A percentile compares a stretch with the other conserved stretches of the same genome.
Conservation (phyloP, 2,797 vertebrate species). For the Gobionotothen gibberifrons region DNA sequence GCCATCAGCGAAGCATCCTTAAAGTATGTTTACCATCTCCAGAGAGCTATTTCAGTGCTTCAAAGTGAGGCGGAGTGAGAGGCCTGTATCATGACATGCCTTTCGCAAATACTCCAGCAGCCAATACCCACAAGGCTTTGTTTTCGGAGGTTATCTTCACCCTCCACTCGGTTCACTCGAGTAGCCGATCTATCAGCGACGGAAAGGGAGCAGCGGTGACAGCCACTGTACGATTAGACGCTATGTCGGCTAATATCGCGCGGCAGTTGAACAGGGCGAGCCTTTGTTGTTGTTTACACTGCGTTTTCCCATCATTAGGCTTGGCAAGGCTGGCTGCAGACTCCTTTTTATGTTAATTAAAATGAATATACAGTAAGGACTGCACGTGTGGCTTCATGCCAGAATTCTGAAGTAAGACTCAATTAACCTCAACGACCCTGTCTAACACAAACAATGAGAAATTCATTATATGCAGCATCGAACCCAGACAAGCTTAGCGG, state of each 20-base stretch:
- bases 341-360: slow-evolving; percentile 82
- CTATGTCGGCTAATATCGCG: slow-evolving; percentile 65
- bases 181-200: slow-evolving; percentile 66
- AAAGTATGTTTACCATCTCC: slow-evolving; percentile 56
- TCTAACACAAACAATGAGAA: slow-evolving; percentile 79
- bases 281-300: slow-evolving; percentile 82
- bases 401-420: slow-evolving; percentile 84
- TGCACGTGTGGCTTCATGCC: slow-evolving; percentile 71
- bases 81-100: slow-evolving; percentile 47
- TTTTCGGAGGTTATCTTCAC: slow-evolving; percentile 68
- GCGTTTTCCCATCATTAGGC: slow-evolving; percentile 78
- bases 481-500: slow-evolving; percentile 64
- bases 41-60: slow-evolving; percentile 34
- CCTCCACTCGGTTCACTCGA: slow-evolving; percentile 61
- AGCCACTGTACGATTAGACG: slow-evolving; percentile 65
- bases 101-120: slow-evolving; percentile 51
- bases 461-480: slow-evolving; percentile 82
- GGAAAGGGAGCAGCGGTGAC: slow-evolving; percentile 56
- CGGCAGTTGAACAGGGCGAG: slow-evolving; percentile 69
- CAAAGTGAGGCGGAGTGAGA: slow-evolving; percentile 52
- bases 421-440: slow-evolving; percentile 85
- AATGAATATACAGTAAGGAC: slow-evolving; percentile 77
- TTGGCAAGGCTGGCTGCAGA: slow-evolving; percentile 64
- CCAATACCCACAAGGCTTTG: slow-evolving; percentile 64
- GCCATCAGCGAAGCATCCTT: slow-evolving; percentile 31